Conservation (phyloP, 2,888 invertebrate species). For the Caenorhabditis sp. region DNA sequence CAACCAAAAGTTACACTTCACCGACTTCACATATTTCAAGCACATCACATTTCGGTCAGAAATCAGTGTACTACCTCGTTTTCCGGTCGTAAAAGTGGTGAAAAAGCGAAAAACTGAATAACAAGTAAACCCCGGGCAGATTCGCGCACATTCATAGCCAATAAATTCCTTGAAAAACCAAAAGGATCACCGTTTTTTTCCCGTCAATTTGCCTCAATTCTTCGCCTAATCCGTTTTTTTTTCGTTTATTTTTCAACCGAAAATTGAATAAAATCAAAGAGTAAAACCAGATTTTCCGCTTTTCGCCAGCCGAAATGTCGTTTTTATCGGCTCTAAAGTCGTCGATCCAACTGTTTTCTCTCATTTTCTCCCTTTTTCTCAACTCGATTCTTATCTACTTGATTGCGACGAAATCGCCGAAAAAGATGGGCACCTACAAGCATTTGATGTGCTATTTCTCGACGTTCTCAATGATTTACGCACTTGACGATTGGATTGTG, state of each 20-base stretch:
- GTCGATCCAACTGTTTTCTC: conserved; percentile 14
- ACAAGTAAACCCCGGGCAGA: no score
- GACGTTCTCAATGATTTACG: conserved; percentile 27
- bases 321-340: conserved; percentile 10
- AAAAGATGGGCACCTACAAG: conserved; percentile 43
- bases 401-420: conserved; percentile 34
- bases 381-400: conserved; percentile 35
- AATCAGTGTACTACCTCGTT: no score
- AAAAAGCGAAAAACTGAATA: no score
- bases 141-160: no score
- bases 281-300: neutral
- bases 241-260: neutral
- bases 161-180: no score
- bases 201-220: no score
- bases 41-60: no score
- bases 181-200: no score
- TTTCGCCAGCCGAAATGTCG: conserved; percentile 4
- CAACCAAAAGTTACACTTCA: no score
- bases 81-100: no score
- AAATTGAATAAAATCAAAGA: no score
- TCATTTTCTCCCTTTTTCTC: conserved; percentile 18
- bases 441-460: conserved; percentile 45
- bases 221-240: neutral
- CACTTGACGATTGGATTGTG: conserved; percentile 19
- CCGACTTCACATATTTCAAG: no score